Base-by-base conservation (phyloP, 1,140 invertebrate species). In the Riptortus pedestris region DNA sequence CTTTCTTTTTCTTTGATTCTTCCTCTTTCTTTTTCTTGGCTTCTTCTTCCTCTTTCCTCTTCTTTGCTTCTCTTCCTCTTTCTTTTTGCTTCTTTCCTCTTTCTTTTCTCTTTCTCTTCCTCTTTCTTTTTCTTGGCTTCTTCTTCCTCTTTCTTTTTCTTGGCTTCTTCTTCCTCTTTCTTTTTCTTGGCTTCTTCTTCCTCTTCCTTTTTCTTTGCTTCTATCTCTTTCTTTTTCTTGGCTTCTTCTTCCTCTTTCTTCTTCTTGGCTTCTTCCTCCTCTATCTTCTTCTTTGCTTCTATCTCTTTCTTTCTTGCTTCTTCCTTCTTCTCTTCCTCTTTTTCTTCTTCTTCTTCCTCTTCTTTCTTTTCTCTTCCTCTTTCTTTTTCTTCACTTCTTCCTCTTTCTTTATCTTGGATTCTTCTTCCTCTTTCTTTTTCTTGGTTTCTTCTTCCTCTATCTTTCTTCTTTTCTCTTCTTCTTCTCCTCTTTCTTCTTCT, bases 121-220 rank as follows among this genome's bases (percentile, higher is more conserved):
- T 69, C 65, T 52, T 65, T 68, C 65, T 26, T 65, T 18, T 58
- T 67, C 70, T 67, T 65, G 52, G 63, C 67, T 51, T 69, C 67
- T 51, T 68, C 64, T 65, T 71, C 66, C 28, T 69, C 60, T 55
- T 72, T 70, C 11, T 52, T 62, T 63, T 68, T 61, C n/a, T 69
- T 66, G 52, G 65, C 31, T 52, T 58, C 62, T 64, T 67, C 67
- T 9, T 62, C 47, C 20, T 31, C 28, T 18, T 51, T 65, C 70
- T 64, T 72, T 63, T 61, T 69, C 48, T 61, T 70, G 48, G 24
- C 67, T 58, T 60, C 70, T 58, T 43, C 22, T 27, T 38, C 48
- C 47, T 43, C 33, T 33, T 38, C 20, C 1, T 52, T 14, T 43
- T 55, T 43, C 0, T 33, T 38, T 38, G 26, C n/a, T 9, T 63